Evolutionary conservation across 2,797 vertebrate genomes (phyloP).

Genomic region (Microctenopoma lineatum): DNA sequence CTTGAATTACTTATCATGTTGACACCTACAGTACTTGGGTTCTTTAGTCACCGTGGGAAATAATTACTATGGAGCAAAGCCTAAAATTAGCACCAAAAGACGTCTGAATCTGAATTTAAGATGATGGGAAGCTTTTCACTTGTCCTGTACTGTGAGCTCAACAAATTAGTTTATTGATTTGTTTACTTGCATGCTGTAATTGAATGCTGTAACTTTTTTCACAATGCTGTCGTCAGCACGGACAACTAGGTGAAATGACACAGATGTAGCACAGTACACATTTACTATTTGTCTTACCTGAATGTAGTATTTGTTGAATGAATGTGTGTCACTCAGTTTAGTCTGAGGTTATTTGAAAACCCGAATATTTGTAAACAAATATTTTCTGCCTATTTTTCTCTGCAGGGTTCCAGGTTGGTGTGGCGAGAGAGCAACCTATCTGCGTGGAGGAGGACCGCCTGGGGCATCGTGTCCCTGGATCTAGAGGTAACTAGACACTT

Average conservation of each 20-base stretch:
- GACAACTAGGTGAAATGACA: not conserved
- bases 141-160: not conserved
- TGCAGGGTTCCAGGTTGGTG: constrained; percentile 86
- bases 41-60: constrained; percentile 12
- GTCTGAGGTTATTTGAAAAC: not conserved
- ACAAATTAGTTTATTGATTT: not conserved
- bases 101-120: not conserved
- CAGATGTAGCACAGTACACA: not conserved
- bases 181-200: too few relatives aligned
- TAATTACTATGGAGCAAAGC: not conserved
- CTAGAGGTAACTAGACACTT: constrained; percentile 71
- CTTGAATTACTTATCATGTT: constrained; percentile 6
- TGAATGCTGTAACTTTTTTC: too few relatives aligned
- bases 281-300: constrained; percentile 18
- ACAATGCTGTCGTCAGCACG: not conserved
- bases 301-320: too few relatives aligned
- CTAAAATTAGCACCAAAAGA: not conserved
- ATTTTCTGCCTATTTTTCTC: not conserved
- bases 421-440: constrained; percentile 76
- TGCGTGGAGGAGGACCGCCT: constrained; percentile 76
- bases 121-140: not conserved
- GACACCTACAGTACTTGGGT: not conserved
- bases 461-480: constrained; percentile 74
- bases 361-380: not conserved
- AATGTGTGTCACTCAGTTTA: not conserved